Percentiles rank a stretch among this genome's conserved stretches.
phyloP scores from a whole-genome alignment of 2,113 vertebrate species.

The Xerus inauris region DNA sequence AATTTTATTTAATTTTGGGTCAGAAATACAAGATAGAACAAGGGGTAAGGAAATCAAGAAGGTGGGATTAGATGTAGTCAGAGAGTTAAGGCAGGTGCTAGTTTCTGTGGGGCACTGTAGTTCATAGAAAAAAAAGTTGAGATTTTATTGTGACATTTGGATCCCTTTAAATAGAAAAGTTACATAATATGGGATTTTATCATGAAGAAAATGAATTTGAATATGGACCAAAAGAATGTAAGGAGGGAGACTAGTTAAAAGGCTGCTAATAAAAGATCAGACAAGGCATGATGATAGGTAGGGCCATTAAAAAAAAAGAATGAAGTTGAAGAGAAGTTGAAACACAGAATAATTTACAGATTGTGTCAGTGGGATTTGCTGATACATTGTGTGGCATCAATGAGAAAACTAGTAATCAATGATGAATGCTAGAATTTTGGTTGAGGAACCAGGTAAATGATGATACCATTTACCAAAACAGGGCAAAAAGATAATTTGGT shows the following conservation, averaged over 20 bases:
- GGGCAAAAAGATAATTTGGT: neutral
- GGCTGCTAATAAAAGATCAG: no score
- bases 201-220: neutral
- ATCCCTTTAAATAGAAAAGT: neutral
- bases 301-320: neutral
- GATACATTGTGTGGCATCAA: neutral
- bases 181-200: neutral
- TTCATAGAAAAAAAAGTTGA: neutral
- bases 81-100: neutral
- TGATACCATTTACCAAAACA: neutral
- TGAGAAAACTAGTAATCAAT: neutral
- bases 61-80: neutral
- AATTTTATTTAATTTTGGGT: neutral
- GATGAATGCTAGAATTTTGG: neutral
- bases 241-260: neutral
- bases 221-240: neutral
- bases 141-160: neutral
- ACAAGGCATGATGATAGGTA: neutral
- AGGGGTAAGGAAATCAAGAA: neutral
- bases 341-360: neutral
- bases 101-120: neutral
- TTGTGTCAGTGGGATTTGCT: neutral
- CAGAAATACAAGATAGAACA: neutral
- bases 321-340: neutral
- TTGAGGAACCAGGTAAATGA: neutral